Evolutionary conservation across 2,888 invertebrate genomes (phyloP).

Genomic region (Heliconius hortense): DNA sequence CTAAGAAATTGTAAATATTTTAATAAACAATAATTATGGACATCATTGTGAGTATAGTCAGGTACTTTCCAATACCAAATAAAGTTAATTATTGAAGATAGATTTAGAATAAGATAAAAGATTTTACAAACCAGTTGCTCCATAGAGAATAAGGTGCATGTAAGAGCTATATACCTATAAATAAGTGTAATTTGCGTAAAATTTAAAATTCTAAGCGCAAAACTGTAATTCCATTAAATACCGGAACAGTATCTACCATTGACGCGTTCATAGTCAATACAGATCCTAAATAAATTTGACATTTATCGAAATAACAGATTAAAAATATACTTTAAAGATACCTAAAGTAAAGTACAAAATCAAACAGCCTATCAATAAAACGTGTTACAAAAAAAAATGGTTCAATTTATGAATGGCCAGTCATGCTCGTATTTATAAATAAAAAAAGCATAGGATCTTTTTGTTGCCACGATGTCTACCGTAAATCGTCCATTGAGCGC

Average conservation of each 20-base stretch:
- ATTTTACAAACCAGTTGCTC: background rate
- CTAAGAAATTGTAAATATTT: too few species aligned
- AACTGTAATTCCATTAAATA: constrained; percentile 43
- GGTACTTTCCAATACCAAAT: background rate
- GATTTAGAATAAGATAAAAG: too few species aligned
- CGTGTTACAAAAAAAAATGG: constrained; percentile 34
- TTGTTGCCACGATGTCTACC: constrained; percentile 76
- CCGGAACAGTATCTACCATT: constrained; percentile 43
- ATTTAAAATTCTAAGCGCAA: constrained; percentile 34
- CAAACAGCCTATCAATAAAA: background rate
- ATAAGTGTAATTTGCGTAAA: constrained; percentile 26
- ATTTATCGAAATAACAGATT: constrained; percentile 20
- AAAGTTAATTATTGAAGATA: background rate
- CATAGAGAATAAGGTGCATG: background rate
- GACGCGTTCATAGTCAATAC: constrained; percentile 44
- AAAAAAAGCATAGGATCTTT: constrained; percentile 56
- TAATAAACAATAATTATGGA: background rate
- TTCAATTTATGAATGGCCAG: constrained; percentile 68
- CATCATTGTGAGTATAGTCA: background rate
- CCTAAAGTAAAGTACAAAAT: constrained; percentile 30
- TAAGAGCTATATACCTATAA: constrained; percentile 1
- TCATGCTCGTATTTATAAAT: constrained; percentile 54
- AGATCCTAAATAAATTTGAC: constrained; percentile 47
- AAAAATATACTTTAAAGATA: constrained; percentile 13
- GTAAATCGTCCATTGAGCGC: constrained; percentile 74